Conservation (phyloP, 2,797 vertebrate species). For the Scleropages formosus region DNA sequence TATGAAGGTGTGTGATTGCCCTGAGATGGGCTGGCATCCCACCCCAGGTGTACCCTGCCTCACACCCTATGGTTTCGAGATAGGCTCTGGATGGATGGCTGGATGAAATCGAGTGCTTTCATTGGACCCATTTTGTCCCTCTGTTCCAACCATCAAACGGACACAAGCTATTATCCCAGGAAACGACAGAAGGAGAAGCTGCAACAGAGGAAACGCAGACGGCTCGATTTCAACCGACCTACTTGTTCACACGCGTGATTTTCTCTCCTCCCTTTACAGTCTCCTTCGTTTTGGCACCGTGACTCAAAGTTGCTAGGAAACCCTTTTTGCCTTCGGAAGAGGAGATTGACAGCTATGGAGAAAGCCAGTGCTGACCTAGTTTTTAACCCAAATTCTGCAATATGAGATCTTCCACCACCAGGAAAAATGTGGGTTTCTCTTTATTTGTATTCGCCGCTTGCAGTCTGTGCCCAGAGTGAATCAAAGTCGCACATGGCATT, state of each 20-base stretch:
- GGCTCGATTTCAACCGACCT: conserved; percentile 35
- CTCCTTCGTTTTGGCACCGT: conserved; percentile 39
- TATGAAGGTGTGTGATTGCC: no score
- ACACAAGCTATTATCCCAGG: conserved; percentile 19
- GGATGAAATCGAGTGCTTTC: no score
- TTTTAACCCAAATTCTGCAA: conserved; percentile 21
- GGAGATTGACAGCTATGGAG: conserved; percentile 41
- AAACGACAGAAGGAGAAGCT: conserved; percentile 14
- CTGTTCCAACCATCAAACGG: conserved; percentile 22
- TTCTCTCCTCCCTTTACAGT: conserved; percentile 51
- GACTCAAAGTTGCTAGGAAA: conserved; percentile 43
- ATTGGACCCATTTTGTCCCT: background rate
- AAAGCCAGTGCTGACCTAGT: conserved; percentile 44
- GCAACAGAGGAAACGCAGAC: conserved; percentile 24
- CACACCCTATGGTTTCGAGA: no score
- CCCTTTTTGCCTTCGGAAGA: conserved; percentile 35
- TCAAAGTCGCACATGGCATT: conserved; percentile 21
- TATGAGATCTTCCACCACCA: conserved; percentile 37
- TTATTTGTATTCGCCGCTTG: conserved; percentile 27
- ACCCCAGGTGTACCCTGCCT: no score
- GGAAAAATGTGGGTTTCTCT: conserved; percentile 32
- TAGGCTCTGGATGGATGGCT: no score
- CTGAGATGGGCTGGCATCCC: no score
- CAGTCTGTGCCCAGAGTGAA: conserved; percentile 44
- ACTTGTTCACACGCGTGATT: conserved; percentile 52